Evolutionary conservation across 1,140 invertebrate genomes (phyloP).

Genomic region (Trichonephila clavipes): DNA sequence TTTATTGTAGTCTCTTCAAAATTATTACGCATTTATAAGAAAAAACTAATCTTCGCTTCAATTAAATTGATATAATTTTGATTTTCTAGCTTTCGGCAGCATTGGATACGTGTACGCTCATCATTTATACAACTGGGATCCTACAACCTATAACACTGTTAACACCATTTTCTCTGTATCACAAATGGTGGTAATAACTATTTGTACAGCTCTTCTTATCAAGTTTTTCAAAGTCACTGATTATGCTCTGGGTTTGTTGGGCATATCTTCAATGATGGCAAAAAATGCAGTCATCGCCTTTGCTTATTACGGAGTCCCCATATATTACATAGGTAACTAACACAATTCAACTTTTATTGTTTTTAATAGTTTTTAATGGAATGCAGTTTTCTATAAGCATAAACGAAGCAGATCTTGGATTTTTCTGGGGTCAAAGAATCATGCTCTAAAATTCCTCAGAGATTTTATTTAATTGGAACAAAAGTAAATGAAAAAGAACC

Average conservation of each 20-base stretch:
- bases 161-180: conserved; percentile 25
- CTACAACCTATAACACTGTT: background rate
- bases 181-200: background rate
- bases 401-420: too few relatives aligned
- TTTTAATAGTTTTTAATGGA: too few relatives aligned
- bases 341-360: too few relatives aligned
- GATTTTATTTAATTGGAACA: too few relatives aligned
- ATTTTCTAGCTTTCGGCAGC: conserved; percentile 37
- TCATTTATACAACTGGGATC: conserved; percentile 65
- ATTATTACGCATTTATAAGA: too few relatives aligned
- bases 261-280: background rate
- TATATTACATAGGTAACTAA: conserved; percentile 67
- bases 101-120: conserved; percentile 46
- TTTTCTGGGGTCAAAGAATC: background rate
- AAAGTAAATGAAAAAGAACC: too few relatives aligned
- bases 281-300: conserved; percentile 30
- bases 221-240: conserved; percentile 27
- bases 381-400: too few relatives aligned
- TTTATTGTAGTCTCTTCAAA: too few relatives aligned
- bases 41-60: too few relatives aligned
- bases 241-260: conserved; percentile 9
- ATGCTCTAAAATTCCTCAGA: too few relatives aligned
- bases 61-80: background rate
- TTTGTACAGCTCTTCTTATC: background rate
- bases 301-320: background rate